phyloP scores from a whole-genome alignment of 2,797 vertebrate genomes.

The Ctenosaura bakeri region DNA sequence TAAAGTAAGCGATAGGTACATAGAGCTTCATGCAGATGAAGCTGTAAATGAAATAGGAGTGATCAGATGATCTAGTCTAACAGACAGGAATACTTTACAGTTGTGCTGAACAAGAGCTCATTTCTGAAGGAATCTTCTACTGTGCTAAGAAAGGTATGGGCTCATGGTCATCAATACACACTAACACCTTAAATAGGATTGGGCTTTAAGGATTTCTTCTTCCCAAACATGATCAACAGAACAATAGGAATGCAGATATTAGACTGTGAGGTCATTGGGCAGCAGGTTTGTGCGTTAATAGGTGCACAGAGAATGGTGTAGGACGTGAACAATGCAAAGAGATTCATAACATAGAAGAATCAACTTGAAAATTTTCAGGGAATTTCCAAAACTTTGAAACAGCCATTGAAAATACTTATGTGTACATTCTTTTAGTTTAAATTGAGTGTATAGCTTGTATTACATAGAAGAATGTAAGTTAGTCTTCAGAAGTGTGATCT shows the following conservation, averaged over 20 bases:
- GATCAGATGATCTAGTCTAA: not conserved
- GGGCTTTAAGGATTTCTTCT: not conserved
- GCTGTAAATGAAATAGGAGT: not conserved
- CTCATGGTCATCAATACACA: not conserved
- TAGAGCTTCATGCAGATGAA: not conserved
- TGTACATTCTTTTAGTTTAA: not conserved
- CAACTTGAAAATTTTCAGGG: not conserved
- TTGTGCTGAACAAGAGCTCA: not conserved
- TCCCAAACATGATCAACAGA: not conserved
- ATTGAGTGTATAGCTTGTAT: not conserved
- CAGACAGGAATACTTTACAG: not conserved
- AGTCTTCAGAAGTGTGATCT: not conserved
- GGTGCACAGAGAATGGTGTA: not conserved
- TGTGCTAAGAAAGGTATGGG: too few relatives aligned
- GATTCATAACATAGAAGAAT: not conserved
- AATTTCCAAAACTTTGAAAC: not conserved
- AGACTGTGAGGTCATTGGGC: not conserved
- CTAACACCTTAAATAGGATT: not conserved
- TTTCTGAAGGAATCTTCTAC: not conserved
- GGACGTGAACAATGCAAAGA: not conserved
- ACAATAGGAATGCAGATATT: not conserved
- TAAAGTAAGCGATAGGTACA: not conserved
- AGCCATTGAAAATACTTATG: not conserved
- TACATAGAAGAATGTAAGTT: not conserved
- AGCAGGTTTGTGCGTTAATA: not conserved